Evolutionary conservation across 2,113 vertebrate genomes (phyloP), one percentile per base, ranked within the genome.

Genomic region (Tricholaema leucomelas): DNA sequence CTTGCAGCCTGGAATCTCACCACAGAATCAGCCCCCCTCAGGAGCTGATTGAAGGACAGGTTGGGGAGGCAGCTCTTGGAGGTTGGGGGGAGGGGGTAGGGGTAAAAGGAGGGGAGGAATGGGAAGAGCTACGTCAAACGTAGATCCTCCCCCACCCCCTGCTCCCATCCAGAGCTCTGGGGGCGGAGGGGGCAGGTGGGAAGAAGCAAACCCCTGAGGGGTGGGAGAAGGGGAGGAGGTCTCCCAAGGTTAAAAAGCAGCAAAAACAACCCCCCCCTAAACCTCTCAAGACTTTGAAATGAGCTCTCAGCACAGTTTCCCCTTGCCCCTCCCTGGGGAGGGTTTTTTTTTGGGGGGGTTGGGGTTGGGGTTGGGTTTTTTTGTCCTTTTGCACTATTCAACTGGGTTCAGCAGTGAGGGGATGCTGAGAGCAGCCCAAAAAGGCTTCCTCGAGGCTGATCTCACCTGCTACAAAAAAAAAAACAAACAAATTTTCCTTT

Each of bases 341-440:
- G 40, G 13, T 40, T 40, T 40, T 55, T 20, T n/a, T n/a, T n/a
- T n/a, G n/a, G n/a, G n/a, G n/a, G n/a, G n/a, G n/a, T n/a, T n/a
- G n/a, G n/a, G n/a, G n/a, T n/a, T n/a, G n/a, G n/a, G n/a, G n/a
- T n/a, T n/a, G n/a, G n/a, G n/a, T n/a, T n/a, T n/a, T n/a, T n/a
- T n/a, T n/a, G n/a, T n/a, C n/a, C 91, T 64, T 97, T 97, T 97
- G 96, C 96, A 97, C 96, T 97, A 97, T 92, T 96, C 77, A n/a
- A 2, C 21, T 84, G 75, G 15, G 71, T 40, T 59, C 93, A 54
- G 95, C 92, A 95, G 87, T 91, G 95, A 81, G 93, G 18, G 59
- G 88, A 90, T 35, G 91, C 84, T 83, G 87, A 87, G 36, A 8
- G 28, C 8, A n/a, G n/a, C 44, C 36, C 7, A 25, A 46, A 44